phyloP scores from a whole-genome alignment of 1,140 invertebrate genomes.

The Tribolium castaneum region DNA sequence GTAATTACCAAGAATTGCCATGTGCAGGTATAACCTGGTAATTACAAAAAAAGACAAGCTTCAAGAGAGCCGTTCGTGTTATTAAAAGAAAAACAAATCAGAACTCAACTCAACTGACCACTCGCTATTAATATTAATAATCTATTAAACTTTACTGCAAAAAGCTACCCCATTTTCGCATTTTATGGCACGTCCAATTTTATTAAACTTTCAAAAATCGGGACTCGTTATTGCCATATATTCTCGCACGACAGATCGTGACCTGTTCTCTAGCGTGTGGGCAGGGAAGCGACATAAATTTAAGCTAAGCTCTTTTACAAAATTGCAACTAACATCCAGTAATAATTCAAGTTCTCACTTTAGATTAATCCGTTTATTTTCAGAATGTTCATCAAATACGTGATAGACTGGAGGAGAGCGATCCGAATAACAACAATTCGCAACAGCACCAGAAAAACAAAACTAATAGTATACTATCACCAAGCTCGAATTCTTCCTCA shows the following conservation, averaged over 20 bases:
- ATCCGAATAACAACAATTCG: slow-evolving; percentile 57
- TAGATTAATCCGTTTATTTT: not conserved
- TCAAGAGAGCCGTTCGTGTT: not conserved
- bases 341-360: not conserved
- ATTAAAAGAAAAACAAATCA: not conserved
- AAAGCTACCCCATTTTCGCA: too few relatives aligned
- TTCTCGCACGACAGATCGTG: not conserved
- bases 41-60: not conserved
- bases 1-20: not conserved
- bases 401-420: slow-evolving; percentile 40
- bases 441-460: slow-evolving; percentile 5
- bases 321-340: not conserved
- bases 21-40: not conserved
- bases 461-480: not conserved
- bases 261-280: not conserved
- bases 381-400: slow-evolving; percentile 6
- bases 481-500: not conserved
- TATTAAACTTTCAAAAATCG: too few relatives aligned
- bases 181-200: too few relatives aligned
- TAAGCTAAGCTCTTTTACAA: not conserved
- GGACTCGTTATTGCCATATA: too few relatives aligned
- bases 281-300: not conserved
- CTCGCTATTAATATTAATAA: not conserved
- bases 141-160: not conserved
- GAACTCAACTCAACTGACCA: not conserved